Base-by-base conservation (phyloP, 2,797 vertebrate genomes). In the Melanotaenia trifasciata region DNA sequence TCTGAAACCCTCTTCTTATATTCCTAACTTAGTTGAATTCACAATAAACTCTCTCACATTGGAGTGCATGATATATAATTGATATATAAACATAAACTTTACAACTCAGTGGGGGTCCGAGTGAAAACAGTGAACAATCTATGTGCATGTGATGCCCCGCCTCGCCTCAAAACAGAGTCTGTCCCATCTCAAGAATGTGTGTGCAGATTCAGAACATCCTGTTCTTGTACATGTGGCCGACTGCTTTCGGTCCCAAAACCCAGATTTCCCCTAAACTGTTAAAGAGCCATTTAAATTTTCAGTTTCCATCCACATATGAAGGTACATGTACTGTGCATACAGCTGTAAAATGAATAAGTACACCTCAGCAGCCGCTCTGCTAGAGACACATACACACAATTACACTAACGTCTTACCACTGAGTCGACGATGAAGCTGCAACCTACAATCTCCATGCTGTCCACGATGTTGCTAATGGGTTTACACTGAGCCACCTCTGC, bases 391-490 rank as follows among this genome's bases (percentile, higher is more conserved):
- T 53, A 72, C 64, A 70, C 45, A 67, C 45, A 66, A 16, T 8
- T 59, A 73, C 63, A 81, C 24, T 60, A n/a, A 35, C 36, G 5
- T 70, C 95, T 97, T 94, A 99, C 98, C 97, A 98, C 88, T 77
- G 98, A 99, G 85, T 98, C 93, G 0, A 95, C 70, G 35, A 97
- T 64, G 80, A 96, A 98, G 93, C 96, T 95, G 92, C 98, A 99
- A 6, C 94, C 94, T 77, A 98, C 91, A 35, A 98, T 95, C 83
- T 96, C 94, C 70, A 94, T 88, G 2, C 96, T 97, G 87, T 99
- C 98, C 71, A 99, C 85, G 1, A 96, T 92, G 45, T 97, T 99
- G 85, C 96, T 96, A 90, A 98, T 87, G 5, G 98, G 98, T 80
- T 96, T 98, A 91, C 98, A 99, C 73, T 96, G 93, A 8, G 96